These are phyloP conservation scores for Agapornis canus DNA, from an alignment of 2,797 vertebrate genomes.

Conservation along the genomic window DNA sequence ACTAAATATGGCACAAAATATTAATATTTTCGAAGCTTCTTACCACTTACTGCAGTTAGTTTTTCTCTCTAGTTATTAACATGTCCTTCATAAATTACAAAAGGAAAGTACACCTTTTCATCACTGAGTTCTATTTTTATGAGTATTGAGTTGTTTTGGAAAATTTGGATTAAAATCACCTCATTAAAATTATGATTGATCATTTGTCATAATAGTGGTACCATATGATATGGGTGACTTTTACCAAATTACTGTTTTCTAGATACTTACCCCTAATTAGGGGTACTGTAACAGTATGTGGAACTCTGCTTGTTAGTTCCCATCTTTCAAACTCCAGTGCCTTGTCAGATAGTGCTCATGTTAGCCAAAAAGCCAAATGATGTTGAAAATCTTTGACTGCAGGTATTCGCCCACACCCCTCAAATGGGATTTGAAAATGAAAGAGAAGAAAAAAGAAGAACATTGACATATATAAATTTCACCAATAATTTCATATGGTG, in stretches of 20 bases:
- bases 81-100: background rate
- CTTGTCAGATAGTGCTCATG: background rate
- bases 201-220: conserved; percentile 31
- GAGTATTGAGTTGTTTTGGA: background rate
- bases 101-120: background rate
- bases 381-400: conserved; percentile 20
- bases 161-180: conserved; percentile 22
- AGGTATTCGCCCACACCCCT: background rate
- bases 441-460: background rate
- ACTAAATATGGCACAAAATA: background rate
- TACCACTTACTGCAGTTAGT: background rate
- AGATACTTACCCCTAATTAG: background rate
- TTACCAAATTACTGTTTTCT: conserved; percentile 45
- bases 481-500: conserved; percentile 5
- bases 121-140: background rate
- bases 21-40: background rate
- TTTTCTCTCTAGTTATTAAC: background rate
- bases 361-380: conserved; percentile 9
- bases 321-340: background rate
- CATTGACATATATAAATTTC: background rate
- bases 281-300: background rate
- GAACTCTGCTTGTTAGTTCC: background rate
- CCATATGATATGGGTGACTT: conserved; percentile 18
- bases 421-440: background rate
- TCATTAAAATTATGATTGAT: conserved; percentile 45